Base-by-base conservation (phyloP, 2,797 vertebrate species). In the Sebastes cheni region DNA sequence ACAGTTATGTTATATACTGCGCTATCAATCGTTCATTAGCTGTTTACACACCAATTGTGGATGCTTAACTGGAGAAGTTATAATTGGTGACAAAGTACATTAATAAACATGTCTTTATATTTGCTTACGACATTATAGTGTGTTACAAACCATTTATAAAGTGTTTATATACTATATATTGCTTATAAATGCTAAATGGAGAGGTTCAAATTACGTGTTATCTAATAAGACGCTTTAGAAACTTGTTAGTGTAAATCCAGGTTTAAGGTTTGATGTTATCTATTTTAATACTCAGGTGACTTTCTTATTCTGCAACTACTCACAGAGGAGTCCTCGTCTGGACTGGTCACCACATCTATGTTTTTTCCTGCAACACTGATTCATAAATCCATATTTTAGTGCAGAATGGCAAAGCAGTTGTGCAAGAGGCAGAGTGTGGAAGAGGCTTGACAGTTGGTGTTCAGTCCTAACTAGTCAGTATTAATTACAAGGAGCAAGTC, bases 401-500 rank as follows among this genome's bases (percentile, higher is more conserved):
- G 13, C 60, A 59, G 2, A 23, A 4, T 11, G 39, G 22, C 4
- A 5, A 34, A 54, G 60, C 54, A 29, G 30, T 2, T 42, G 29
- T 29, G 29, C 29, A 29, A 29, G 29, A 29, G 29, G 29, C 29
- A 68, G 4, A 39, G 30, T 13, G 42, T 50, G 59, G 14, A 34
- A 22, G 25, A 80, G 69, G n/a, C 7, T 11, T 22, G 59, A 42
- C 52, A 50, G 61, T 34, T 59, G 8, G 10, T 75, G 46, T 74
- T 70, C 29, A 50, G 2, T 59, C 32, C 55, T 58, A 70, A 79
- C 32, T 58, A 25, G 46, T 58, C 71, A 78, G 77, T 80, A 55
- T 82, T 80, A 83, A 62, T 82, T 60, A 67, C 56, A 34, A 56
- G 36, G 32, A 71, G 46, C 3, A 0, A 54, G n/a, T 65, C 76